A percentile compares a stretch with the other conserved stretches of the same genome.
Evolutionary conservation across 2,888 invertebrate species (phyloP).

Genomic region (Scaeva pyrastri): DNA sequence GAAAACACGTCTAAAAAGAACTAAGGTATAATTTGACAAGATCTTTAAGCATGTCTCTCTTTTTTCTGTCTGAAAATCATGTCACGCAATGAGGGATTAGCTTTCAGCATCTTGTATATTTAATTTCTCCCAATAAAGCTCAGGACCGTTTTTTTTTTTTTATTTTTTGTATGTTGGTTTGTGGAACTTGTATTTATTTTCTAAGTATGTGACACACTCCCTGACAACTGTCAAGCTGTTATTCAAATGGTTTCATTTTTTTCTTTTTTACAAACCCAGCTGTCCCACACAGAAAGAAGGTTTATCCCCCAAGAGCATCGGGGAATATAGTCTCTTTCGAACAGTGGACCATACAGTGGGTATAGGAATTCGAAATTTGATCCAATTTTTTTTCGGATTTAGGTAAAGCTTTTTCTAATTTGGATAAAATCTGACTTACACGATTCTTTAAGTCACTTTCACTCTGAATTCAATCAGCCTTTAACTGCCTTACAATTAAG

Average conservation of each 20-base stretch:
- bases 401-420: no score
- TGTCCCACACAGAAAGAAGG: slow-evolving; percentile 21
- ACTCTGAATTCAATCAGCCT: no score
- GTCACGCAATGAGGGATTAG: slow-evolving; percentile 62
- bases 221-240: slow-evolving; percentile 53
- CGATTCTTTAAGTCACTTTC: background rate
- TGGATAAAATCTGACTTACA: no score
- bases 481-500: no score
- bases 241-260: slow-evolving; percentile 63
- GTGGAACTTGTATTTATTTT: slow-evolving; percentile 17
- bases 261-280: background rate
- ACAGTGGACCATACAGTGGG: background rate
- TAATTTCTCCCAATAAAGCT: background rate
- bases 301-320: slow-evolving; percentile 12
- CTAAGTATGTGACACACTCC: slow-evolving; percentile 12
- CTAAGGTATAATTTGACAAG: slow-evolving; percentile 2
- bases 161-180: background rate
- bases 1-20: background rate
- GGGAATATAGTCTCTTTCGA: background rate
- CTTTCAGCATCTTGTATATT: slow-evolving; percentile 9
- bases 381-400: no score
- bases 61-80: slow-evolving; percentile 37
- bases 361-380: no score
- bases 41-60: background rate
- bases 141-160: slow-evolving; percentile 3